Conservation (phyloP, 2,797 vertebrate species). For the Oryzias dopingdopingensis region DNA sequence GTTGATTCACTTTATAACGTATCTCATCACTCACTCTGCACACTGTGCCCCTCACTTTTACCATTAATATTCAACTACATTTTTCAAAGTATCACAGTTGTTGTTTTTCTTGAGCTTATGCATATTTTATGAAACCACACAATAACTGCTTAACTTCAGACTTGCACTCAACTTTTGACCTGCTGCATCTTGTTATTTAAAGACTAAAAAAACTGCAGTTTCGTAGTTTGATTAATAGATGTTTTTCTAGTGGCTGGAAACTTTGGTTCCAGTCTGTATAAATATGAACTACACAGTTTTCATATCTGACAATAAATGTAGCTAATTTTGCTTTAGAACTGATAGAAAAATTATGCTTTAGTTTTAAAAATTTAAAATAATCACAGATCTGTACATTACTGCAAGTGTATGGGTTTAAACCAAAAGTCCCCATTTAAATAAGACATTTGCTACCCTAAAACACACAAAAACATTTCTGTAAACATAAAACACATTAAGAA, state of each 20-base stretch:
- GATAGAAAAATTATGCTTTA: no score
- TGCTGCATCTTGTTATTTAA: conserved; percentile 19
- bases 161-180: conserved; percentile 13
- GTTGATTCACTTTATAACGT: conserved; percentile 56
- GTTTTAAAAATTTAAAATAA: no score
- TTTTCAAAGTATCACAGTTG: conserved; percentile 8
- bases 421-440: no score
- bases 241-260: conserved; percentile 18
- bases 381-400: no score
- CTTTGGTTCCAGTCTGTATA: background rate
- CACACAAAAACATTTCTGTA: no score
- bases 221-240: conserved; percentile 12
- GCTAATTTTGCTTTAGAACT: no score
- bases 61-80: conserved; percentile 4
- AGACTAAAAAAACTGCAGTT: conserved; percentile 12
- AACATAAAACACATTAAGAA: no score
- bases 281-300: no score
- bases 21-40: conserved; percentile 37
- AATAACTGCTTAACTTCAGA: conserved; percentile 8
- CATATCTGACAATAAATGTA: no score
- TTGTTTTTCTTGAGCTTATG: conserved; percentile 23
- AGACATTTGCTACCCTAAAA: no score
- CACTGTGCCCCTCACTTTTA: conserved; percentile 18
- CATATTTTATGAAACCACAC: conserved; percentile 13
- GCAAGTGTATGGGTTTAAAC: no score